Conservation (phyloP, 2,888 invertebrate species). For the Apoda limacodes region DNA sequence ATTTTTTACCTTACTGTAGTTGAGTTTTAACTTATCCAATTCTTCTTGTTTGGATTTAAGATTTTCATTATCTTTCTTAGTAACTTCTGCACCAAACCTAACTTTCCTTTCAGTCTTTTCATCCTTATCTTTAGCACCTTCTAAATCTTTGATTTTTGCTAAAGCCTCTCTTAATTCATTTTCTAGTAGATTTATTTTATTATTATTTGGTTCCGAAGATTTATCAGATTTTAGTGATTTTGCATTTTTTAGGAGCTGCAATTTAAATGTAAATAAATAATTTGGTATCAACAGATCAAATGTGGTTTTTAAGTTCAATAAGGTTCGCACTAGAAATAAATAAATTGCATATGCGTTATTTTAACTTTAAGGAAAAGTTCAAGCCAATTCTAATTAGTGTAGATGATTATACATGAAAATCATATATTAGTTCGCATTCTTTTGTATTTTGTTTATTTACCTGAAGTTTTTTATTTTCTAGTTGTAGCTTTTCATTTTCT, state of each 20-base stretch:
- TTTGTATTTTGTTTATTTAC: too few relatives aligned
- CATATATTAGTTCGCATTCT: too few relatives aligned
- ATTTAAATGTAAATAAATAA: conserved; percentile 13
- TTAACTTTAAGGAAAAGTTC: too few relatives aligned
- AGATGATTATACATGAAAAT: too few relatives aligned
- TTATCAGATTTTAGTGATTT: conserved; percentile 67
- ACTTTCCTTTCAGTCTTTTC: conserved; percentile 67
- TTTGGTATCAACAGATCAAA: too few relatives aligned
- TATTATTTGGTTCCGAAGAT: conserved; percentile 67
- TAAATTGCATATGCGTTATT: too few relatives aligned
- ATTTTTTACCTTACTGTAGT: conserved; percentile 45
- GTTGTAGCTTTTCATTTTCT: conserved; percentile 80
- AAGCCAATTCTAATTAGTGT: too few relatives aligned
- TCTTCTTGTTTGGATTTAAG: conserved; percentile 62
- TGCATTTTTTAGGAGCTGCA: conserved; percentile 64
- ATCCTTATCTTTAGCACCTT: conserved; percentile 49
- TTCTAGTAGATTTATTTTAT: conserved; percentile 73
- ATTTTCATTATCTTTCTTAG: conserved; percentile 52
- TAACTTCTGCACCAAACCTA: conserved; percentile 47
- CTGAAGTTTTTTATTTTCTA: conserved; percentile 80
- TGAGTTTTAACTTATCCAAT: conserved; percentile 66
- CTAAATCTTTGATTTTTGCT: conserved; percentile 67
- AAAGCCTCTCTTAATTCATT: conserved; percentile 71
- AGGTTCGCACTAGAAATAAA: too few relatives aligned
- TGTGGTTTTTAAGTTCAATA: too few relatives aligned